Base-by-base conservation (phyloP, 2,888 invertebrate species). In the Drosophila basisetae region DNA sequence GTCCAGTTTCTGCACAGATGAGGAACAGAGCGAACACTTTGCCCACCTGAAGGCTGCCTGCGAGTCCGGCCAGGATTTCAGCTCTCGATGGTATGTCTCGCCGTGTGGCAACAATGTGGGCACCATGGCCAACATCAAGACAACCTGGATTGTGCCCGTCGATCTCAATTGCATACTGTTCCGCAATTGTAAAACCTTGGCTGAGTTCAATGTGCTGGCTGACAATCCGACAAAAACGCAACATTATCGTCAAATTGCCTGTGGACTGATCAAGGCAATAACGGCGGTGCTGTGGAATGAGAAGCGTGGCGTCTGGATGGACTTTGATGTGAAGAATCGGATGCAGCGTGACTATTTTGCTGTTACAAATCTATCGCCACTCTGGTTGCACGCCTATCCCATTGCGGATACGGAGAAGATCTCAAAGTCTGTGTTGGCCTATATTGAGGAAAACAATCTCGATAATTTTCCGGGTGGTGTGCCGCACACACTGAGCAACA, bases 11-110 rank as follows among this genome's bases (percentile, higher is more conserved):
- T 92, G 94, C 39, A 94, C 94, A 0, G 86, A 92, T 0, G 94
- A 94, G 4, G 94, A 95, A 66, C 95, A 95, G 74, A 95, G 96
- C 77, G 94, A 94, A 30, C 94, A 96, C 78, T 98, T 97, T 92
- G 95, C 96, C 0, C 96, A 98, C 90, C 88, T 99, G 35, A 98
- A 98, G 89, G 96, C 98, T 0, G 98, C 96, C 0, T 98, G 98
- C 0, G 99, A 99, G 92, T 98, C 98, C 0, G 99, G 99, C 1
- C 98, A 98, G 98, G 98, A 99, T 91, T 99, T 98, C 93, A 98
- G 97, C 0, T 96, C 96, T 2, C 94, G 99, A 54, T 99, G 98
- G 98, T 97, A 97, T 92, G 95, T 96, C 62, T 89, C 92, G 25
- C 93, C 95, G 0, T 95, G 95, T 65, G 95, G 95, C 13, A 95